Conservation (phyloP, 2,113 vertebrate species). For the Picathartes gymnocephalus region DNA sequence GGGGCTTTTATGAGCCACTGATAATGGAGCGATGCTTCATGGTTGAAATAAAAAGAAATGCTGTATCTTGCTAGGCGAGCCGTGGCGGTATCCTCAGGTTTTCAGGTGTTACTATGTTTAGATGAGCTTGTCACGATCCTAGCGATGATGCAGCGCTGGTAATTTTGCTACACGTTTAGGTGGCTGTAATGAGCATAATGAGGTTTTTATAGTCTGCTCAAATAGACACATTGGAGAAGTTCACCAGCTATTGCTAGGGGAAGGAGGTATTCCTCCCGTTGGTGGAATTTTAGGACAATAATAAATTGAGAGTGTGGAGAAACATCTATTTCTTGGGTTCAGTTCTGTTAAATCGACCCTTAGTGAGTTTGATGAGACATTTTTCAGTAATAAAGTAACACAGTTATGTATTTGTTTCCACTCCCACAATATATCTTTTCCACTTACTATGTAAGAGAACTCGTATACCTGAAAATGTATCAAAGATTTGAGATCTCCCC, state of each 20-base stretch:
- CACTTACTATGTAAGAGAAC: not conserved
- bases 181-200: not conserved
- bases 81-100: fast-evolving
- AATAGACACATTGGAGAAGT: not conserved
- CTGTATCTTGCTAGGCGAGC: fast-evolving
- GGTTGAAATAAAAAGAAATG: not conserved
- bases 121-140: not conserved
- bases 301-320: not conserved
- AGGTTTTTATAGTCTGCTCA: not conserved
- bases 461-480: not conserved
- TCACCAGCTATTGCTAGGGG: not conserved
- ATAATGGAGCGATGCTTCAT: fast-evolving
- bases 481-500: not conserved
- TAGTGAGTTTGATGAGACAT: not conserved
- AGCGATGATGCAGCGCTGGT: not conserved
- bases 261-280: not conserved
- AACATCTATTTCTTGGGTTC: not conserved
- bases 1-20: fast-evolving
- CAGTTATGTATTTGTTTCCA: not conserved
- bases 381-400: not conserved
- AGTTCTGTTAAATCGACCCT: not conserved
- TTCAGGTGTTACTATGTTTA: not conserved
- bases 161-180: not conserved
- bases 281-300: not conserved
- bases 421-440: not conserved